Evolutionary conservation across 1,140 invertebrate genomes (phyloP), one percentile per base, ranked within the genome.

Genomic region (Holcopasites calliopsidis): DNA sequence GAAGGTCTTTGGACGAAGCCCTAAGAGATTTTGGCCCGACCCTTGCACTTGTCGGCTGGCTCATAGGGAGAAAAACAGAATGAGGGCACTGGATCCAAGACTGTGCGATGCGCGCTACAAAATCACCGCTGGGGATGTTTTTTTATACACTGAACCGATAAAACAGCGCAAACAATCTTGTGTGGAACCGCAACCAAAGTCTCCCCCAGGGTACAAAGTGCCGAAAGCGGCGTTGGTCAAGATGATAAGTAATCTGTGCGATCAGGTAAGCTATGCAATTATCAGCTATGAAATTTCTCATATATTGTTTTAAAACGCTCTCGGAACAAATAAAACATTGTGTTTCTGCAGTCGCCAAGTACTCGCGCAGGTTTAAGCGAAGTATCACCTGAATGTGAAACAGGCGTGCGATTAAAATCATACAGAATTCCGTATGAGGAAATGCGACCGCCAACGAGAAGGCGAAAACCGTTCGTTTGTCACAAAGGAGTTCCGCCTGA

Each of bases 201-300:
- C 58, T 3, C 74, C 82, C 3, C 66, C 74, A 0, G 4, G 10
- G 2, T 76, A 57, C 38, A 80, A 55, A 54, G 6, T 76, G 2
- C 86, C 86, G 0, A 77, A 11, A 44, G 50, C 70, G 5, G 73
- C 84, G 1, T 16, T 77, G 7, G 52, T 57, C 33, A 78, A 23
- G 23, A 71, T 21, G 3, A 50, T 82, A 11, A 42, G 10, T 11
- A 1, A 44, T 1, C 16, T 0, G n/a, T 42, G 3, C 0, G 4
- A 23, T 2, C 11, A 13, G 26, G 71, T 73, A 11, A 64, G 38
- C 10, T 1, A 7, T 21, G n/a, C n/a, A n/a, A 13, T 6, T 23
- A 8, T 50, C 28, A 26, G 10, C 2, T 44, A 2, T 10, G 3
- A 44, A 44, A 44, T 1, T 10, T 44, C 11, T 2, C 11, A 44